Base-by-base conservation (phyloP, 2,113 vertebrate species). In the Tyto alba region DNA sequence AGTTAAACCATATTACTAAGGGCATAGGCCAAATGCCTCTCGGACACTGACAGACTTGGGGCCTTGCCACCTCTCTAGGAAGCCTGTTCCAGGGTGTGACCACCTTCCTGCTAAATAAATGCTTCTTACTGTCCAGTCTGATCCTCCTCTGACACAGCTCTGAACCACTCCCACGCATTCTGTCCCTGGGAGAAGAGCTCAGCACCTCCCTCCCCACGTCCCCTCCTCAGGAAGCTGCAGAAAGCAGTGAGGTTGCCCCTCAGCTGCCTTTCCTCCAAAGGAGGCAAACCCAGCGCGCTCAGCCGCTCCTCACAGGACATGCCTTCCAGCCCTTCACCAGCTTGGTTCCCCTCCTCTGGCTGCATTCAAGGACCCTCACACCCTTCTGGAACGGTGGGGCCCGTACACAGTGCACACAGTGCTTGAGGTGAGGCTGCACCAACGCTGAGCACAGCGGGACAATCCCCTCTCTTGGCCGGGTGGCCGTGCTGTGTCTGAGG, bases 371-470 rank as follows among this genome's bases (percentile, higher is more conserved):
- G 1, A 19, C 60, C n/a, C 55, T 47, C 11, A 16, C 26, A 12
- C 7, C 18, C 48, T 32, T 7, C 17, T 36, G 2, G 8, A 32
- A 6, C 2, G 18, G 14, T 11, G 52, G 43, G n/a, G 38, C 23
- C 11, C 72, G n/a, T n/a, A n/a, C n/a, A n/a, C n/a, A n/a, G n/a
- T n/a, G n/a, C n/a, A n/a, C 40, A 9, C 19, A n/a, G 38, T 1
- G 7, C 75, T 52, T 3, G 0, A 34, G 50, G 50, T 10, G 15
- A 43, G 57, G 50, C 57, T 1, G 1, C 66, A 34, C 11, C 22
- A 11, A 7, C 1, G 7, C 48, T 8, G 10, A 29, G 11, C 3
- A 27, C 36, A 50, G 64, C 1, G 1, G 23, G 45, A 53, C 6
- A 4, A 13, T 18, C 52, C 27, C 36, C 6, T 47, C 67, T 27